Conservation (phyloP, 2,888 invertebrate genomes). For the Kryphioiulus occultus region DNA sequence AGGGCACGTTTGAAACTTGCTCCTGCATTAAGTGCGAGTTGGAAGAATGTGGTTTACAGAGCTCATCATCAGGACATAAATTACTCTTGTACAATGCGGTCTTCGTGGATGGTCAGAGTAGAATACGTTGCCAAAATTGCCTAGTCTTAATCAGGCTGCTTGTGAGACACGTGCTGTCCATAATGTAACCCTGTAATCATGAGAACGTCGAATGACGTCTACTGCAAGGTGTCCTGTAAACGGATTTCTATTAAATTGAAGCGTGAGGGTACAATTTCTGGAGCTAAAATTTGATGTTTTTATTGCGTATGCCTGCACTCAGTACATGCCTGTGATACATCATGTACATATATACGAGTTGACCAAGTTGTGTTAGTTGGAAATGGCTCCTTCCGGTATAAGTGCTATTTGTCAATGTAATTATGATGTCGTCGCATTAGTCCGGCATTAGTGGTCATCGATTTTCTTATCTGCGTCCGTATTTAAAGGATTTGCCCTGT, state of each 20-base stretch:
- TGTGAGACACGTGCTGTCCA: too few species aligned
- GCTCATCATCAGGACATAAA: background rate
- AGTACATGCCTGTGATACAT: background rate
- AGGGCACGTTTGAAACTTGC: background rate
- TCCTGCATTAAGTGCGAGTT: background rate
- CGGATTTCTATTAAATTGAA: too few species aligned
- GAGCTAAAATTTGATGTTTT: background rate
- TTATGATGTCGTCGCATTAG: background rate
- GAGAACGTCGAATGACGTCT: too few species aligned
- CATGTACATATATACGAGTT: background rate
- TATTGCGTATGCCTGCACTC: background rate
- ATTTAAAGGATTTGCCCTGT: background rate
- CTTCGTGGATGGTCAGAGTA: background rate
- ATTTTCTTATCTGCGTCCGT: background rate
- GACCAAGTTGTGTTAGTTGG: background rate
- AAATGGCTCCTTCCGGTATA: background rate
- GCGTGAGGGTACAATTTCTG: too few species aligned
- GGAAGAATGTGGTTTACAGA: background rate
- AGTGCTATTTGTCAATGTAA: background rate
- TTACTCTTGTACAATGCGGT: background rate
- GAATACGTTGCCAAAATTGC: background rate
- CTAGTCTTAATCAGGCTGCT: too few species aligned
- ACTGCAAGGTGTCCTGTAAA: too few species aligned
- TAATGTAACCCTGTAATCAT: too few species aligned
- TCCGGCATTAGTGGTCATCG: constrained; percentile 1